phyloP scores from a whole-genome alignment of 2,113 vertebrate species.

The Oryzias melastigma region DNA sequence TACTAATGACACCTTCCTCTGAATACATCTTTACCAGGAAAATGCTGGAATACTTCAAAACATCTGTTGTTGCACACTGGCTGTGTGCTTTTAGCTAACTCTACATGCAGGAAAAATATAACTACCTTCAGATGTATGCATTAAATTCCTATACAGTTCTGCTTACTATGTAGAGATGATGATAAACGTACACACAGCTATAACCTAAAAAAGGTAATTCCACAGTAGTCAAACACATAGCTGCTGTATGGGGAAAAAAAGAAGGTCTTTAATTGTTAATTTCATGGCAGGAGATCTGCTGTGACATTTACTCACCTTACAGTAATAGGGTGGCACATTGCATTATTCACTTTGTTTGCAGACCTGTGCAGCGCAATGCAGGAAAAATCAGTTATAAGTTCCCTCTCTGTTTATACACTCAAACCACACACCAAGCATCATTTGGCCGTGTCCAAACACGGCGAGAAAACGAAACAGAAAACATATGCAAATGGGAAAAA shows the following conservation, averaged over 20 bases:
- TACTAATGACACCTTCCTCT: not conserved
- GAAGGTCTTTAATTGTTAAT: conserved; percentile 35
- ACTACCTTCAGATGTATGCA: conserved; percentile 8
- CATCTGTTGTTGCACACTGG: no score
- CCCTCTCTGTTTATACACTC: conserved; percentile 5
- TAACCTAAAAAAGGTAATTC: not conserved
- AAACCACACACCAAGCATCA: not conserved
- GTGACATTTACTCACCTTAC: conserved; percentile 29
- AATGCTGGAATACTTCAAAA: not conserved
- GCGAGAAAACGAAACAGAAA: not conserved
- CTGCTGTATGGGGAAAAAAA: conserved; percentile 1
- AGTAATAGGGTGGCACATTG: conserved; percentile 8
- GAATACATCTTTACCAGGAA: not conserved
- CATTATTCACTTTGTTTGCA: conserved; percentile 38
- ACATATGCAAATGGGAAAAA: conserved; percentile 8
- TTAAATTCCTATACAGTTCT: not conserved
- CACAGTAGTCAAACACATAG: conserved; percentile 11
- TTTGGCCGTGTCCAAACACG: not conserved
- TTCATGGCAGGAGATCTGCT: conserved; percentile 25
- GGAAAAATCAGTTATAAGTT: not conserved
- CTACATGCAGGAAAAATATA: not conserved
- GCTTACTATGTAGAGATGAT: not conserved
- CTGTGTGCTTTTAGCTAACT: no score
- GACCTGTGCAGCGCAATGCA: conserved; percentile 3
- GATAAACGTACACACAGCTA: conserved; percentile 1